Conservation (phyloP, 2,888 invertebrate species). For the Mythimna pallens region DNA sequence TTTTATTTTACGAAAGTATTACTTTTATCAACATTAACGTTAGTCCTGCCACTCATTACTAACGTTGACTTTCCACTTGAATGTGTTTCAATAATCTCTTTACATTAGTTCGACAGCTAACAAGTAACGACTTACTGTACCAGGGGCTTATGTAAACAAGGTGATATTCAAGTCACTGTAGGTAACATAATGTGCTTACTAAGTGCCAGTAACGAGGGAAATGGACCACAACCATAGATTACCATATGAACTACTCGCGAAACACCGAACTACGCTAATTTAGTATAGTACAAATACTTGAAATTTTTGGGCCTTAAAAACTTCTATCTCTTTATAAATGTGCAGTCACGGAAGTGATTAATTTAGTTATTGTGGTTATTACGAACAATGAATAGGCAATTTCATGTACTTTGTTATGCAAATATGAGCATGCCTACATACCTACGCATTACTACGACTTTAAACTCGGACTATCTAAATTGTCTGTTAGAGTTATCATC, state of each 20-base stretch:
- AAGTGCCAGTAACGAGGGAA: slow-evolving; percentile 60
- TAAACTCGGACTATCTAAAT: neutral
- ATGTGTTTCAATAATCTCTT: slow-evolving; percentile 10
- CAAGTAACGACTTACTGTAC: slow-evolving; percentile 3
- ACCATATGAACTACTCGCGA: slow-evolving; percentile 37
- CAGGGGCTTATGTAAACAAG: slow-evolving; percentile 37
- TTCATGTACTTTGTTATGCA: slow-evolving; percentile 36
- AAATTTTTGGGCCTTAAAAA: neutral
- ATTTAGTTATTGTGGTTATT: slow-evolving; percentile 38
- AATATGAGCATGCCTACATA: slow-evolving; percentile 32
- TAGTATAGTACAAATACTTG: slow-evolving; percentile 6
- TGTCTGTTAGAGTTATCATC: neutral
- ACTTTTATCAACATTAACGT: neutral
- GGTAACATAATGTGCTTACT: slow-evolving; percentile 43
- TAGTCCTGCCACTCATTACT: neutral
- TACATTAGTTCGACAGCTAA: slow-evolving; percentile 8
- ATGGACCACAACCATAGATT: slow-evolving; percentile 62
- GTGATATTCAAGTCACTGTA: slow-evolving; percentile 21
- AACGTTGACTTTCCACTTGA: neutral
- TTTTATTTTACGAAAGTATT: neutral
- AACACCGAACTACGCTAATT: slow-evolving; percentile 12
- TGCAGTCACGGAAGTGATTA: slow-evolving; percentile 20
- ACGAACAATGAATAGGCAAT: slow-evolving; percentile 40
- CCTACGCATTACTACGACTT: neutral
- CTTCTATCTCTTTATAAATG: neutral